Percentiles rank a stretch among this genome's conserved stretches.
Evolutionary conservation across 2,113 vertebrate species (phyloP).

Genomic region (Merops nubicus): DNA sequence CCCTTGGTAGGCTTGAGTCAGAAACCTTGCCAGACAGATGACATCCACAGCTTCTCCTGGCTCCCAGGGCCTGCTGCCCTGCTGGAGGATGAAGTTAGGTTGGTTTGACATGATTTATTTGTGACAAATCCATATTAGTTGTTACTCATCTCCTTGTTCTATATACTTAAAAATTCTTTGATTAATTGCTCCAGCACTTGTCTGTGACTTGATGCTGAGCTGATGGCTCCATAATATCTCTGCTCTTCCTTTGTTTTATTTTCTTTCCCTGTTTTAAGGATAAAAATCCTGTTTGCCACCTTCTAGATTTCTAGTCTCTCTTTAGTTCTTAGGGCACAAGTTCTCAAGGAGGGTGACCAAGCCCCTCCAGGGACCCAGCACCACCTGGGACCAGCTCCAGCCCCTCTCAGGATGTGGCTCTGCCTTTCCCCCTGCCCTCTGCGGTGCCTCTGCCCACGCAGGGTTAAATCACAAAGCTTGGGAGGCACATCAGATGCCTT

Average conservation of each 20-base stretch:
- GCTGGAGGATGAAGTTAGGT: not conserved
- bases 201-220: not conserved
- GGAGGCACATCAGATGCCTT: not conserved
- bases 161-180: not conserved
- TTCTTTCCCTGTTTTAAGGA: not conserved
- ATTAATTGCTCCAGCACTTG: not conserved
- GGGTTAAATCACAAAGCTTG: not conserved
- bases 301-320: not conserved
- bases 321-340: not conserved
- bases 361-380: not conserved
- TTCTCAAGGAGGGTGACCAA: not conserved
- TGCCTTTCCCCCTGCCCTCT: not conserved
- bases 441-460: not conserved
- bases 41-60: not conserved
- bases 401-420: not conserved
- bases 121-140: not conserved
- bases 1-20: fast-evolving
- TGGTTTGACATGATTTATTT: not conserved
- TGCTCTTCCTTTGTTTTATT: not conserved
- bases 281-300: not conserved
- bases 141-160: not conserved
- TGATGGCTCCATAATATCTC: not conserved
- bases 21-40: not conserved
- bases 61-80: not conserved
- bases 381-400: not conserved